Evolutionary conservation across 2,888 invertebrate species (phyloP).

Genomic region (Calephelis perditalis): DNA sequence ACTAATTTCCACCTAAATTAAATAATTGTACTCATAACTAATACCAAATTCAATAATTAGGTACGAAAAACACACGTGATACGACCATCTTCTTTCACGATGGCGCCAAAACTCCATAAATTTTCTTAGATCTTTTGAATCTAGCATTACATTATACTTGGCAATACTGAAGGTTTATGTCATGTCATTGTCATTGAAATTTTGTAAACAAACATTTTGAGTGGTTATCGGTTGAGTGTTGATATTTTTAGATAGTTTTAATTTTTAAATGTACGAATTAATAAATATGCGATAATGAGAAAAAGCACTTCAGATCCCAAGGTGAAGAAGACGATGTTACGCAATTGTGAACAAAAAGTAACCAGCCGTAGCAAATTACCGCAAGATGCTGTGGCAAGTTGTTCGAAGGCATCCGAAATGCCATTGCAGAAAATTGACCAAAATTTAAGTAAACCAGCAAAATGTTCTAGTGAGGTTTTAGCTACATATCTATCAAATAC

Average conservation of each 20-base stretch:
- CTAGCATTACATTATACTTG: too few relatives aligned
- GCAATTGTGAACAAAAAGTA: conserved; percentile 53
- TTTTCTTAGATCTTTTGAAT: too few relatives aligned
- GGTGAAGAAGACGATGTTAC: conserved; percentile 61
- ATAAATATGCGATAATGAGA: conserved; percentile 39
- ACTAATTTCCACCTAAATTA: too few relatives aligned
- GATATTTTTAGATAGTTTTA: background rate
- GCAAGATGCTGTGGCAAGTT: conserved; percentile 40
- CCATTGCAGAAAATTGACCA: conserved; percentile 37
- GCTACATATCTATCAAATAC: conserved; percentile 55
- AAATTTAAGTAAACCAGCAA: conserved; percentile 46
- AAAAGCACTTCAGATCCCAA: conserved; percentile 50
- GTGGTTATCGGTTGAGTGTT: too few relatives aligned
- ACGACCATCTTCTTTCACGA: too few relatives aligned
- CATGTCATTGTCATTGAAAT: too few relatives aligned
- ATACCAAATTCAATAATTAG: too few relatives aligned
- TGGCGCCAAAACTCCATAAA: too few relatives aligned
- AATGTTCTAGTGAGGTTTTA: conserved; percentile 60
- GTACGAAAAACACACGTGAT: too few relatives aligned
- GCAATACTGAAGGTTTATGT: too few relatives aligned
- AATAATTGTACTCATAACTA: too few relatives aligned
- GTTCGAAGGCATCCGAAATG: conserved; percentile 31
- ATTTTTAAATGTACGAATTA: conserved; percentile 5
- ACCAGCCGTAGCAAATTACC: conserved; percentile 37
- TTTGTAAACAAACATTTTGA: too few relatives aligned